Evolutionary conservation across 2,888 invertebrate species (phyloP).

Genomic region (Tribolium freemani): DNA sequence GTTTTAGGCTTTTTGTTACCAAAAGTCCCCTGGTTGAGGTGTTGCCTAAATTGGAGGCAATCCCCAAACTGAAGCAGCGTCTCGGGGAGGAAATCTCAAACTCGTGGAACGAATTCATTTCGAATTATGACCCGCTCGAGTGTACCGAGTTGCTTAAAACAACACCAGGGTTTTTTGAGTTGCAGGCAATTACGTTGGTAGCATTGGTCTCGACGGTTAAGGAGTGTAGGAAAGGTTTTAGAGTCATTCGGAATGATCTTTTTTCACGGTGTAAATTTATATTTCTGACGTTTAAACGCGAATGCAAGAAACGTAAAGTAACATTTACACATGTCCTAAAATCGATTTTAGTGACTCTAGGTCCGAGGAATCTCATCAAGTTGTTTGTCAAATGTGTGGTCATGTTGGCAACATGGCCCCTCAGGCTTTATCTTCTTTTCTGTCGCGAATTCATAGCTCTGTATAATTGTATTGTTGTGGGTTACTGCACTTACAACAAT

Average conservation of each 20-base stretch:
- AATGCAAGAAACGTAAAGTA: conserved; percentile 61
- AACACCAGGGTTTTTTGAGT: conserved; percentile 73
- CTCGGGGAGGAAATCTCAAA: conserved; percentile 79
- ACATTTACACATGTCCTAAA: conserved; percentile 58
- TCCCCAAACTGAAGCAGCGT: conserved; percentile 78
- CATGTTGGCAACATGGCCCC: conserved; percentile 53
- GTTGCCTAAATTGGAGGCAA: conserved; percentile 74
- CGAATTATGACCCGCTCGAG: conserved; percentile 83
- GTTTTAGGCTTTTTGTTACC: conserved; percentile 49
- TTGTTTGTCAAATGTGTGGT: conserved; percentile 54
- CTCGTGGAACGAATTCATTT: conserved; percentile 85
- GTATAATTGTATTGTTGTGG: conserved; percentile 59
- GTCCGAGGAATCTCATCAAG: conserved; percentile 66
- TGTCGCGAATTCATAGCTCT: conserved; percentile 68
- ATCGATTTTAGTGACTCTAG: conserved; percentile 66
- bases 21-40: conserved; percentile 72
- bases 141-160: conserved; percentile 77
- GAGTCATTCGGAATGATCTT: conserved; percentile 67
- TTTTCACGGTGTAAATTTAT: conserved; percentile 69
- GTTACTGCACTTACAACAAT: conserved; percentile 64
- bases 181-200: conserved; percentile 76
- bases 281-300: conserved; percentile 60
- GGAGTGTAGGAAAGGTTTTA: conserved; percentile 73
- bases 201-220: conserved; percentile 75
- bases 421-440: conserved; percentile 65